phyloP scores from a whole-genome alignment of 2,888 invertebrate species.

The Andrena dorsata region DNA sequence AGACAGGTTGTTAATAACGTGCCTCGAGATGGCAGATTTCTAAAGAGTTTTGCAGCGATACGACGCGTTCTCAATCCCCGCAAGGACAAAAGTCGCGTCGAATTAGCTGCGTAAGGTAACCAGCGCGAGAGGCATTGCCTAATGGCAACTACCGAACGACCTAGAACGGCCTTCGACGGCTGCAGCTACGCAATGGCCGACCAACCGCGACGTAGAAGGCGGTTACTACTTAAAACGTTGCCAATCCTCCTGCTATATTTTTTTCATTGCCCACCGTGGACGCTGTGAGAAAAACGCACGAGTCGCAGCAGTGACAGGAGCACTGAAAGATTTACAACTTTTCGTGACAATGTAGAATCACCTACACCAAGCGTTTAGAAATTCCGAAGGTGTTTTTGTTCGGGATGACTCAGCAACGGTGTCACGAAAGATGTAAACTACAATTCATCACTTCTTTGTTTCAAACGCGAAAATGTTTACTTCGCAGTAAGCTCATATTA shows the following conservation, averaged over 20 bases:
- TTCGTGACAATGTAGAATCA: conserved; percentile 6
- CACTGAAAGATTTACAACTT: conserved; percentile 30
- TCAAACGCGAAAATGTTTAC: too few relatives aligned
- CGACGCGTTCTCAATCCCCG: conserved; percentile 51
- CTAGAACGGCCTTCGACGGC: conserved; percentile 79
- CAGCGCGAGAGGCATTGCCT: conserved; percentile 66
- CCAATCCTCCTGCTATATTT: conserved; percentile 59
- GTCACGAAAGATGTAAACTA: background rate
- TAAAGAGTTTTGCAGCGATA: conserved; percentile 21
- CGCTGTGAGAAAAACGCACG: conserved; percentile 35
- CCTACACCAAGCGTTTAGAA: background rate
- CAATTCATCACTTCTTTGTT: too few relatives aligned
- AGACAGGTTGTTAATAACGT: background rate
- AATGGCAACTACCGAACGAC: conserved; percentile 71
- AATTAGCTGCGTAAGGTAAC: conserved; percentile 68
- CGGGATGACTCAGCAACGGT: too few relatives aligned
- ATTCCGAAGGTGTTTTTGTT: background rate
- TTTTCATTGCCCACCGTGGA: conserved; percentile 39
- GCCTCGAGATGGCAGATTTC: background rate
- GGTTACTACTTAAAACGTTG: conserved; percentile 71
- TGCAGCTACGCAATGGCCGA: conserved; percentile 72
- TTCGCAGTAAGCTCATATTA: too few relatives aligned
- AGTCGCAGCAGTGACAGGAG: background rate
- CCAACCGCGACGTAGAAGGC: conserved; percentile 72
- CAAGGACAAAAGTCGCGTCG: conserved; percentile 66